Conservation (phyloP, 2,797 vertebrate genomes). For the Micropoecilia bifurca region DNA sequence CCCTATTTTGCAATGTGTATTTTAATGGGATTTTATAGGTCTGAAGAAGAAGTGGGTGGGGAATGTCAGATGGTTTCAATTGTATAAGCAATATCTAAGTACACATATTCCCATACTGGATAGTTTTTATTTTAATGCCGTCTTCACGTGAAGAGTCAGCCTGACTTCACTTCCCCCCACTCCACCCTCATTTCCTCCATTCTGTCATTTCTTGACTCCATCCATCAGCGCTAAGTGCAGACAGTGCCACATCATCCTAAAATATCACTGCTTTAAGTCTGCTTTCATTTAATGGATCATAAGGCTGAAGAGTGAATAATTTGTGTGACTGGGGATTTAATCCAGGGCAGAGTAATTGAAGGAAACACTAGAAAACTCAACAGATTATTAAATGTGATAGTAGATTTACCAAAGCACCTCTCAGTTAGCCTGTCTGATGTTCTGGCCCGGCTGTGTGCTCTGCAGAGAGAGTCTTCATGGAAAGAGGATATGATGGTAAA, state of each 20-base stretch:
- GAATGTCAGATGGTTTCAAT: too few relatives aligned
- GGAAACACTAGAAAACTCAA: conserved; percentile 62
- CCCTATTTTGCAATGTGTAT: background rate
- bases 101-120: conserved; percentile 6
- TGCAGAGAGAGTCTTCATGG: conserved; percentile 29
- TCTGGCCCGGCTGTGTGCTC: conserved; percentile 29
- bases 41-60: too few relatives aligned
- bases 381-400: conserved; percentile 76
- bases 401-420: conserved; percentile 68
- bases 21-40: background rate
- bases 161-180: conserved; percentile 33
- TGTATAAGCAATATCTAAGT: too few relatives aligned
- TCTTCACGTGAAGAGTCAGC: conserved; percentile 4
- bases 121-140: conserved; percentile 3
- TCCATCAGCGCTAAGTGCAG: conserved; percentile 47
- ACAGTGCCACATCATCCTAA: conserved; percentile 57
- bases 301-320: conserved; percentile 66
- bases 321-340: conserved; percentile 66
- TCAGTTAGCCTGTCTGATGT: conserved; percentile 62
- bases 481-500: conserved; percentile 21
- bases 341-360: conserved; percentile 66
- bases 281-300: conserved; percentile 75
- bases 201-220: conserved; percentile 51
- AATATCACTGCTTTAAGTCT: conserved; percentile 68
- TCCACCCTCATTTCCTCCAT: conserved; percentile 38